phyloP scores from a whole-genome alignment of 1,140 invertebrate genomes.

The Macrosteles quadrilineatus region DNA sequence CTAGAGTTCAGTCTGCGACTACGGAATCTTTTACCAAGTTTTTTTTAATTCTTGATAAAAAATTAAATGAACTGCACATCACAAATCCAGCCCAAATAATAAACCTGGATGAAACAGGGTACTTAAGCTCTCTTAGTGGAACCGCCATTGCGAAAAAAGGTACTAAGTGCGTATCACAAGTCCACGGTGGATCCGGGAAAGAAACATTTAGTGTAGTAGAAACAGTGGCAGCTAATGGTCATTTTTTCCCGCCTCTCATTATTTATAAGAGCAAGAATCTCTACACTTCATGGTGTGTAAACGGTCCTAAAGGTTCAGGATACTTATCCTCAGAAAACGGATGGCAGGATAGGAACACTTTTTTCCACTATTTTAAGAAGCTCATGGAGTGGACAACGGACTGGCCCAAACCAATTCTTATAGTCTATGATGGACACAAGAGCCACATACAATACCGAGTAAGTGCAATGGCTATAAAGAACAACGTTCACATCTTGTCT shows the following conservation, averaged over 20 bases:
- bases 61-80: constrained; percentile 4
- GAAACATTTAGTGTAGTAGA: constrained; percentile 21
- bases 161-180: constrained; percentile 14
- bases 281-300: constrained; percentile 12
- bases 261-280: constrained; percentile 25
- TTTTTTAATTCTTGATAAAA: neutral
- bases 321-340: constrained; percentile 26
- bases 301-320: constrained; percentile 17
- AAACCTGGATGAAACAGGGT: constrained; percentile 24
- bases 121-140: neutral
- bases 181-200: constrained; percentile 19
- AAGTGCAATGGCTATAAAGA: constrained; percentile 5
- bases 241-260: constrained; percentile 24
- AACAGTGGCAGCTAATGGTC: constrained; percentile 9
- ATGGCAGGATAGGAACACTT: constrained; percentile 15
- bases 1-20: constrained; percentile 23
- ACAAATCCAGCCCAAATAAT: constrained; percentile 16
- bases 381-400: constrained; percentile 30
- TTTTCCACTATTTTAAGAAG: constrained; percentile 14
- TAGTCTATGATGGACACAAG: constrained; percentile 18
- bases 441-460: constrained; percentile 25
- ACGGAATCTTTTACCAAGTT: too few relatives aligned
- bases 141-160: constrained; percentile 12
- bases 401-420: constrained; percentile 17
- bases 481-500: constrained; percentile 21